Base-by-base conservation (phyloP, 2,888 invertebrate genomes). In the Empis livida region DNA sequence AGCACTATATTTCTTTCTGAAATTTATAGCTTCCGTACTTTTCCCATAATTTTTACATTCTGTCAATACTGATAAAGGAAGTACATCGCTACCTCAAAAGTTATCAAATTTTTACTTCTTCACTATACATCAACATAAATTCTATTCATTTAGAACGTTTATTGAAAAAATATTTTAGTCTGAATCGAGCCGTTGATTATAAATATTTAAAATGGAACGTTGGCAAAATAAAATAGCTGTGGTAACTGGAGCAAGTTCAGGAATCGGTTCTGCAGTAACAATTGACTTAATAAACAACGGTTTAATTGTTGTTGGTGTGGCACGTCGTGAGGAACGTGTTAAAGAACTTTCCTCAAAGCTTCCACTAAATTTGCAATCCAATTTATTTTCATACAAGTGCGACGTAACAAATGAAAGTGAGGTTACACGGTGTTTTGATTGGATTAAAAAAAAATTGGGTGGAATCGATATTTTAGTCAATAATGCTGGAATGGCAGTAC, bases 141-240 rank as follows among this genome's bases (percentile, higher is more conserved):
- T n/a, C n/a, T n/a, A n/a, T n/a, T n/a, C n/a, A n/a, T n/a, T n/a
- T n/a, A n/a, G 5, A 20, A 20, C 20, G 20, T 5, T 20, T 20
- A 20, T 20, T 20, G 4, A 20, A 20, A 20, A 20, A 20, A 20
- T 20, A 20, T 20, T 20, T 27, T 9, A 27, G 23, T 8, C 9
- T 27, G 5, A 27, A 27, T 27, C 9, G 23, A 27, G 9, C 8
- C 9, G 23, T 27, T 4, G 23, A 27, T 8, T 2, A 27, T 8
- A 9, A 5, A 27, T 27, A 27, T 27, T 27, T 9, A 27, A 27
- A 9, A 73, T 77, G 73, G 75, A 80, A 42, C 74, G 77, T 48
- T 80, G 79, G 79, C 56, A 57, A 6, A 76, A 75, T 47, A 76
- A 75, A 61, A 73, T 77, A 1, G 80, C 79, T 1, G 68, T 81